Base-by-base conservation (phyloP, 2,113 vertebrate genomes). In the Serinus canaria region DNA sequence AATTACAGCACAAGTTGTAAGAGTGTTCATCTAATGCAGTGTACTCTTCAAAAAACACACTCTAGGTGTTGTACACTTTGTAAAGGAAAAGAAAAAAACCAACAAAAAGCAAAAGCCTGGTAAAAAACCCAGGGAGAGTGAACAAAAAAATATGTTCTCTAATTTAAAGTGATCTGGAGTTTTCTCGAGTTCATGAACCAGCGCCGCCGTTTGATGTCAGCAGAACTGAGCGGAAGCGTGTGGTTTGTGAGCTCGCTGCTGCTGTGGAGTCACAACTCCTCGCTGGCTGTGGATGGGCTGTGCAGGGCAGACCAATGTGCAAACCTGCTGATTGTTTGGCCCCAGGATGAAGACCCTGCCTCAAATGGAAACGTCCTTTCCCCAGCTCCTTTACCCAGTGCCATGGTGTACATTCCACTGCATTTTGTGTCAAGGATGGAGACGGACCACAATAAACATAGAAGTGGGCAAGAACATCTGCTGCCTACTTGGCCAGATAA, bases 131-230 rank as follows among this genome's bases (percentile, higher is more conserved):
- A 70, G 24, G 33, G 69, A 86, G 73, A 87, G 47, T 28, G 83
- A 90, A 87, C 56, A 87, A 80, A 90, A 94, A 92, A 94, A 15
- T 12, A 81, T 25, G 44, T 92, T 94, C 83, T 93, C 44, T 62
- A 72, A 86, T 72, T 91, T 89, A 37, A 93, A 93, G 69, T 56
- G 85, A 81, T 94, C 83, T 22, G 13, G 87, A 93, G 93, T 86
- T 88, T 86, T 92, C 60, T 89, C 0, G 4, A 96, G 94, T 96
- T 97, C 95, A 95, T 87, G 92, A 95, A 90, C 87, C 88, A 96
- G 73, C 90, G 59, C 6, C 0, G 0, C 44, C 2, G 43, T 95
- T 91, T 96, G 94, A 96, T 96, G 95, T 96, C 96, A 97, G 95
- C 92, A 85, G 92, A 91, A 88, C 46, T 33, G 75, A 94, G 90